Evolutionary conservation across 37 sponge, comb jelly and placozoan genomes (phyloP).

Genomic region (Amphimedon queenslandica): DNA sequence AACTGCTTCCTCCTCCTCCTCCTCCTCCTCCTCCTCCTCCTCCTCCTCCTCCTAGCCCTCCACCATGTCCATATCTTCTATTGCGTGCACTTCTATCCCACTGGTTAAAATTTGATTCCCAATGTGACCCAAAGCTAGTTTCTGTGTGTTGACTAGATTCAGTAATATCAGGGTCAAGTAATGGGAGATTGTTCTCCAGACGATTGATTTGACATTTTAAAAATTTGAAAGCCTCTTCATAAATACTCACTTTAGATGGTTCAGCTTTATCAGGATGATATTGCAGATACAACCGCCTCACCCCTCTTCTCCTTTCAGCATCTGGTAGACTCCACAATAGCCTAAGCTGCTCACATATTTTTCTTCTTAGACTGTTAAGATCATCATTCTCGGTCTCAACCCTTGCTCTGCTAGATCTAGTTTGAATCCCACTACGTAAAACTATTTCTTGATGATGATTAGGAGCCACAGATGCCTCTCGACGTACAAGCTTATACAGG

Average conservation of each 20-base stretch:
- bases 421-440: background rate
- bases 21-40: background rate
- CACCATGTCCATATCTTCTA: background rate
- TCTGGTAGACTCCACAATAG: constrained; percentile 25
- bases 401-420: background rate
- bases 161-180: constrained; percentile 7
- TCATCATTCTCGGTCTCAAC: background rate
- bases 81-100: background rate
- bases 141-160: too few relatives aligned
- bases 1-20: too few relatives aligned
- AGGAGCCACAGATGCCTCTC: background rate
- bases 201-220: constrained; percentile 21
- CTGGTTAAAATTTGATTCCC: background rate
- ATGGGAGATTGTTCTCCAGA: background rate
- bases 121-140: background rate
- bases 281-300: constrained; percentile 43
- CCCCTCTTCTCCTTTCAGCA: constrained; percentile 7
- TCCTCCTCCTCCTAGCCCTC: too few relatives aligned
- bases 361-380: background rate
- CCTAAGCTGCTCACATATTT: too few relatives aligned
- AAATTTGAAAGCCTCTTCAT: constrained; percentile 47
- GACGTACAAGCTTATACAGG: background rate
- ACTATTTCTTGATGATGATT: background rate
- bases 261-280: constrained; percentile 54
- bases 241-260: constrained; percentile 8